Percentiles rank a stretch among this genome's conserved stretches.
phyloP scores from a whole-genome alignment of 2,888 invertebrate species.

The Galerucella calmariensis region DNA sequence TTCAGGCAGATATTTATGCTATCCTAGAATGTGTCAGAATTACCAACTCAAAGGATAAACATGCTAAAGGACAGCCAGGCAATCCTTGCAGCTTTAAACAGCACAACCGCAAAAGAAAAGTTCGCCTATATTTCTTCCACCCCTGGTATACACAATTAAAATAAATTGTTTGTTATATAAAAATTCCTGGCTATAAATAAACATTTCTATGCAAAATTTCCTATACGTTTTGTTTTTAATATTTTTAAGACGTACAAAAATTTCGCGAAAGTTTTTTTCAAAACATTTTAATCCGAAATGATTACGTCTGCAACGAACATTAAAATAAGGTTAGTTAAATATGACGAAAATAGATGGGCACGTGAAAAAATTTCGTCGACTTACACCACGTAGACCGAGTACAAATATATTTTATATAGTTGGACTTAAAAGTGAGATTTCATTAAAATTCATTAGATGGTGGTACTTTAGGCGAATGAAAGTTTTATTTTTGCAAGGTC shows the following conservation, averaged over 20 bases:
- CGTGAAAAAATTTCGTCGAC: conserved; percentile 28
- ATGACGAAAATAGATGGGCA: conserved; percentile 30
- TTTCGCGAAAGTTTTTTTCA: background rate
- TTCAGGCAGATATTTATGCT: too few species aligned
- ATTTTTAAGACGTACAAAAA: background rate
- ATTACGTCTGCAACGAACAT: background rate
- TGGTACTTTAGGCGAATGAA: conserved; percentile 10
- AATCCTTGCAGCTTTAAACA: too few species aligned
- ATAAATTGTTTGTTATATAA: background rate
- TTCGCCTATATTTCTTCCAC: too few species aligned
- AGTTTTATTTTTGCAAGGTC: conserved; percentile 18
- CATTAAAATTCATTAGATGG: conserved; percentile 30
- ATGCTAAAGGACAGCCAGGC: too few species aligned
- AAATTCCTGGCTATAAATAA: too few species aligned
- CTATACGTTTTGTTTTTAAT: background rate
- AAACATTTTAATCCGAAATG: too few species aligned
- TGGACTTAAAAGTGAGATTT: conserved; percentile 26
- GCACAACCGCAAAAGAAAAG: too few species aligned
- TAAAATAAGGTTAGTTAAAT: conserved; percentile 24
- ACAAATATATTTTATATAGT: conserved; percentile 16
- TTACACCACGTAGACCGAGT: conserved; percentile 14
- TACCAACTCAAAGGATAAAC: too few species aligned
- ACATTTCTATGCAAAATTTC: background rate
- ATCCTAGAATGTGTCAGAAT: too few species aligned
- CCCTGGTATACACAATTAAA: too few species aligned